Evolutionary conservation across 2,113 vertebrate species (phyloP).

Genomic region (Pithys albifrons): DNA sequence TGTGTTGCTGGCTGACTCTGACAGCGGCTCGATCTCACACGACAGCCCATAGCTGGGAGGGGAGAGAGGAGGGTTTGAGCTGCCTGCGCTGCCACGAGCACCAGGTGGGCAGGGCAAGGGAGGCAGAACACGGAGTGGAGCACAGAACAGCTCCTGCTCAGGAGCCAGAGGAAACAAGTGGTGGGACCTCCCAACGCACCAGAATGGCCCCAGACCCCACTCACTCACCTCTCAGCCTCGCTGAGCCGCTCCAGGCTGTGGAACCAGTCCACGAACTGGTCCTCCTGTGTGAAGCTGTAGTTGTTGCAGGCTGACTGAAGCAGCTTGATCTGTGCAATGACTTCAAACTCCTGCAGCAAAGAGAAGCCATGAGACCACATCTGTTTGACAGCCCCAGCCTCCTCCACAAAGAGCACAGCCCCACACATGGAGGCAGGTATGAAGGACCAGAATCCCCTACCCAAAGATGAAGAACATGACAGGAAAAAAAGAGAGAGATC

Average conservation of each 20-base stretch:
- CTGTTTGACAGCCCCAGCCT: background rate
- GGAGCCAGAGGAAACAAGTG: accelerated
- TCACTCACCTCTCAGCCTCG: constrained; percentile 88
- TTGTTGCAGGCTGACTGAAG: constrained; percentile 96
- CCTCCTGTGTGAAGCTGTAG: constrained; percentile 89
- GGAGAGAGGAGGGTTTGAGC: background rate
- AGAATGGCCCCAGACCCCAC: accelerated
- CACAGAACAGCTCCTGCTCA: background rate
- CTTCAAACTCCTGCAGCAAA: constrained; percentile 88
- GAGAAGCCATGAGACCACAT: background rate
- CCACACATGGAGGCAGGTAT: accelerated
- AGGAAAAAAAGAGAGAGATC: background rate
- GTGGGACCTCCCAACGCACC: accelerated
- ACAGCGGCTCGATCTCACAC: constrained; percentile 93
- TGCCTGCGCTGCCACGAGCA: background rate
- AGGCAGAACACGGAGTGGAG: background rate
- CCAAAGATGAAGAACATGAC: background rate
- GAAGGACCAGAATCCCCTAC: background rate
- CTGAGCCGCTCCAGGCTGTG: constrained; percentile 84
- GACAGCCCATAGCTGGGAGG: constrained; percentile 89
- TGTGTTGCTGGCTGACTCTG: constrained; percentile 93
- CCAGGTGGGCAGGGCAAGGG: background rate
- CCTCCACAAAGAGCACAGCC: background rate
- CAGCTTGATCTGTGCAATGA: constrained; percentile 96
- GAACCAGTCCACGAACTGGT: constrained; percentile 89